These are phyloP conservation scores for Decapterus maruadsi DNA, from an alignment of 2,797 vertebrate species.

Conservation along the genomic window DNA sequence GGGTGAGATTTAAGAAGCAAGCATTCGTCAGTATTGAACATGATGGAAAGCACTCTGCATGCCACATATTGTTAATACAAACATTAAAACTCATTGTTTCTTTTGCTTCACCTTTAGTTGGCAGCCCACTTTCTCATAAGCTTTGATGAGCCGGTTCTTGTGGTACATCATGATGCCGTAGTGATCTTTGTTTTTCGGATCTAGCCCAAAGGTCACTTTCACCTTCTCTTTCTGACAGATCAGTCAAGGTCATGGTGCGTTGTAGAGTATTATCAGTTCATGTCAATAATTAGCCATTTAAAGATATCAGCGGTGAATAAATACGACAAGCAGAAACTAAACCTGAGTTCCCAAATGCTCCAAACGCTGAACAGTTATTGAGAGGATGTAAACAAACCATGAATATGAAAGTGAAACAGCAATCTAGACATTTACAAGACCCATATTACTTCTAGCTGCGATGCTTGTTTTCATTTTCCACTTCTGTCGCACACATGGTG, in stretches of 20 bases:
- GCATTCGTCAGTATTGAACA: not conserved
- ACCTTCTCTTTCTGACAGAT: slow-evolving; percentile 86
- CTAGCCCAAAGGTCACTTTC: slow-evolving; percentile 89
- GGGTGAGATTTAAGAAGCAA: not conserved
- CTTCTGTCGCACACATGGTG: not conserved
- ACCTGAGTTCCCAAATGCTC: no score
- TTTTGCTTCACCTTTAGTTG: slow-evolving; percentile 84
- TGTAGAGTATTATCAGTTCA: not conserved
- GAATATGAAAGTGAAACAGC: slow-evolving; percentile 1
- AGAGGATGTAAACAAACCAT: not conserved
- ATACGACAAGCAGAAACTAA: not conserved
- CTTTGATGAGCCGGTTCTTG: slow-evolving; percentile 89
- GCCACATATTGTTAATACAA: not conserved
- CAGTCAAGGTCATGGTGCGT: slow-evolving; percentile 63
- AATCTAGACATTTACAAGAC: slow-evolving; percentile 1
- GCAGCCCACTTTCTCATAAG: slow-evolving; percentile 89
- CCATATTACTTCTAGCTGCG: not conserved
- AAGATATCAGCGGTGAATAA: no score
- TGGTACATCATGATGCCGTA: slow-evolving; percentile 91
- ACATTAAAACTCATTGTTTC: not conserved
- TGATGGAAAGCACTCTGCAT: not conserved
- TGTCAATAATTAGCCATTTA: no score
- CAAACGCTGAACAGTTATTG: no score
- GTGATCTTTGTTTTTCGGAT: slow-evolving; percentile 84
- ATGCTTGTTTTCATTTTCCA: not conserved